phyloP scores from a whole-genome alignment of 1,140 invertebrate genomes.

The Phocides pigmalion region DNA sequence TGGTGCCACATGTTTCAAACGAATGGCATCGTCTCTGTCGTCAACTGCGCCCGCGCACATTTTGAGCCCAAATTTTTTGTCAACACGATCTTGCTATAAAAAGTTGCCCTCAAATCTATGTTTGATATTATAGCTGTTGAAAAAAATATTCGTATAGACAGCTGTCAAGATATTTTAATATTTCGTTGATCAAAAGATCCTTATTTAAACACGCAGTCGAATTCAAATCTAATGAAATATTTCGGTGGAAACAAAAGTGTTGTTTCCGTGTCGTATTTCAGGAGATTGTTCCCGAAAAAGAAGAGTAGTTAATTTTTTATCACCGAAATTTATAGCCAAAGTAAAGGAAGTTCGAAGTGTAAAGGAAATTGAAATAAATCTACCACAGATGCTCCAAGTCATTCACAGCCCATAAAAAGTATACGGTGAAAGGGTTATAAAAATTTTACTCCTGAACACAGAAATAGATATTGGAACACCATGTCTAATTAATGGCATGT shows the following conservation, averaged over 20 bases:
- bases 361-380: slow-evolving; percentile 79
- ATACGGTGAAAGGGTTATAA: slow-evolving; percentile 67
- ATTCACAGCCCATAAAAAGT: slow-evolving; percentile 72
- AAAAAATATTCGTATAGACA: background rate
- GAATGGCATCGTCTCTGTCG: slow-evolving; percentile 57
- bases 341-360: slow-evolving; percentile 73
- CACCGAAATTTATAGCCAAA: slow-evolving; percentile 63
- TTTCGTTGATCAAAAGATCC: too few species aligned
- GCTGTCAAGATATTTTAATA: too few species aligned
- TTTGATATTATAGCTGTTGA: slow-evolving; percentile 2
- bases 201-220: background rate
- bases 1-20: slow-evolving; percentile 76
- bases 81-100: slow-evolving; percentile 37
- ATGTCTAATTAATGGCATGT: slow-evolving; percentile 35
- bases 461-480: slow-evolving; percentile 54
- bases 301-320: slow-evolving; percentile 72
- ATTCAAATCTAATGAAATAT: slow-evolving; percentile 11
- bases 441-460: slow-evolving; percentile 52
- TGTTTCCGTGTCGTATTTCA: slow-evolving; percentile 47
- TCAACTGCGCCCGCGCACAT: slow-evolving; percentile 55
- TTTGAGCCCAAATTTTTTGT: slow-evolving; percentile 54
- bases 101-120: slow-evolving; percentile 18
- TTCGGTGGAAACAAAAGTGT: slow-evolving; percentile 30
- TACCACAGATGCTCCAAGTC: slow-evolving; percentile 74
- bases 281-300: slow-evolving; percentile 57